phyloP scores from a whole-genome alignment of 2,797 vertebrate genomes.

The Miichthys miiuy region DNA sequence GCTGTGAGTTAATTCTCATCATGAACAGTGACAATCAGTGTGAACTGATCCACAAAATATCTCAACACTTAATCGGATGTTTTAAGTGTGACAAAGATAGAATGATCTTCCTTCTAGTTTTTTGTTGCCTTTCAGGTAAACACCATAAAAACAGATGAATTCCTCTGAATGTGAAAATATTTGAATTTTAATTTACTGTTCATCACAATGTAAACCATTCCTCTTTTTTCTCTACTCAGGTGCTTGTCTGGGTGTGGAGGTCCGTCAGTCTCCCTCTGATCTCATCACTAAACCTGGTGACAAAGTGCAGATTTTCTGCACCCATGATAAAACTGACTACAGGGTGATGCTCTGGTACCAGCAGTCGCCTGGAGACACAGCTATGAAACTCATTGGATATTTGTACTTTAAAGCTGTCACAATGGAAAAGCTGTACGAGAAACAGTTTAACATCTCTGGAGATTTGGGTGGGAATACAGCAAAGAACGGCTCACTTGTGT shows the following conservation, averaged over 20 bases:
- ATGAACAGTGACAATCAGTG: background rate
- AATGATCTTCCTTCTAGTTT: background rate
- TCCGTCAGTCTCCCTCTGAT: conserved; percentile 28
- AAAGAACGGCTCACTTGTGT: conserved; percentile 4
- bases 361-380: background rate
- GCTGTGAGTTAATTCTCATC: background rate
- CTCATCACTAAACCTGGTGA: background rate
- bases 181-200: background rate
- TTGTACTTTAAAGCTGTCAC: background rate
- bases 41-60: background rate
- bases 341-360: conserved; percentile 48
- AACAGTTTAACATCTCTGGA: conserved; percentile 11
- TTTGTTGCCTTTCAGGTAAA: background rate
- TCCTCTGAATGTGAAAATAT: background rate
- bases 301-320: conserved; percentile 36
- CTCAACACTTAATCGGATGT: background rate
- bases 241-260: conserved; percentile 38
- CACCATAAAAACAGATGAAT: background rate
- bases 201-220: too few species aligned
- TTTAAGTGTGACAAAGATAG: background rate
- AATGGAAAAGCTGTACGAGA: background rate
- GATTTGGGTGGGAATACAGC: background rate
- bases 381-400: conserved; percentile 52
- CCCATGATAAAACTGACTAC: conserved; percentile 38
- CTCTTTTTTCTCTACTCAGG: conserved; percentile 18